Evolutionary conservation across 2,113 vertebrate genomes (phyloP).

Genomic region (human): GRCh38 chr4:134345501-134346000

Average conservation of each 20-base stretch:
- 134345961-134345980: no score
- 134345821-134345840: neutral
- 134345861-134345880: no score
- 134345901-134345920: no score
- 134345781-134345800: neutral
- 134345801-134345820: neutral
- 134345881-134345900: no score
- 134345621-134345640: constrained; percentile 41
- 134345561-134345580: constrained; percentile 56
- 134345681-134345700: neutral
- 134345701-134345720: neutral
- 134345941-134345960: no score
- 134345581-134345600: constrained; percentile 31
- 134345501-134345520: constrained; percentile 72
- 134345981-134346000: no score
- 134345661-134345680: neutral
- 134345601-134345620: constrained; percentile 19
- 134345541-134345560: constrained; percentile 67
- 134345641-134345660: neutral
- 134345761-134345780: neutral
- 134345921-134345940: no score
- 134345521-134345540: constrained; percentile 71
- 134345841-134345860: no score
- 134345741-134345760: neutral
- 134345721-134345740: neutral